Evolutionary conservation across 2,888 invertebrate species (phyloP).

Genomic region (Clepsis dumicolana): DNA sequence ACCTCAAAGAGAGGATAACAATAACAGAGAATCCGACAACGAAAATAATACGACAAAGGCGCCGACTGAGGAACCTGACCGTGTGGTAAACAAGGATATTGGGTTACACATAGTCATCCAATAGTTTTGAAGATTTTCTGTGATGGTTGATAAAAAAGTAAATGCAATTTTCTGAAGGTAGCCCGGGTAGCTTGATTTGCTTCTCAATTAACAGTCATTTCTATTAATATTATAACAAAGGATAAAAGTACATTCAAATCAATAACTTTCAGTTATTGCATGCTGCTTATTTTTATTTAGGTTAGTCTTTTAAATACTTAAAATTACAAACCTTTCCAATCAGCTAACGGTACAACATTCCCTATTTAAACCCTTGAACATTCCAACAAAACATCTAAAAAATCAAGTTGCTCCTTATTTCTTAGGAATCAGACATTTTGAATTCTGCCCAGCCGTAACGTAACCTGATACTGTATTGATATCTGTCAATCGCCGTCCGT

Average conservation of each 20-base stretch:
- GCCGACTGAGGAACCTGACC: constrained; percentile 64
- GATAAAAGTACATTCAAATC: neutral
- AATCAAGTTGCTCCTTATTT: constrained; percentile 40
- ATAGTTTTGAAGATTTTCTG: constrained; percentile 49
- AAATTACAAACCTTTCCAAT: neutral
- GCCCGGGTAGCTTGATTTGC: neutral
- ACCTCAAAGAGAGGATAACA: constrained; percentile 78
- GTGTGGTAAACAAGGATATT: constrained; percentile 60
- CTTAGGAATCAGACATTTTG: constrained; percentile 46
- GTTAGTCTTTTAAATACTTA: neutral
- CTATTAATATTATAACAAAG: neutral
- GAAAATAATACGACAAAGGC: constrained; percentile 67
- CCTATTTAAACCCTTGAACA: constrained; percentile 46
- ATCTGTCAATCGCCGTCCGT: constrained; percentile 61
- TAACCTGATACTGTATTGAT: constrained; percentile 59
- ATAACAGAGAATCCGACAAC: constrained; percentile 70
- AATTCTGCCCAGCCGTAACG: constrained; percentile 46
- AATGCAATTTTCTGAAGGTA: neutral
- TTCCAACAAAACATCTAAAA: constrained; percentile 34
- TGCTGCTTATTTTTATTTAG: no score
- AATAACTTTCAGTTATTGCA: neutral
- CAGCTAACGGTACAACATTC: neutral
- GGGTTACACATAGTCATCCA: constrained; percentile 50
- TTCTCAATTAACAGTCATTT: neutral
- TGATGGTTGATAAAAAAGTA: constrained; percentile 23